A percentile compares a stretch with the other conserved stretches of the same genome.
phyloP scores from a whole-genome alignment of 2,113 vertebrate species.

The Corvus hawaiiensis region DNA sequence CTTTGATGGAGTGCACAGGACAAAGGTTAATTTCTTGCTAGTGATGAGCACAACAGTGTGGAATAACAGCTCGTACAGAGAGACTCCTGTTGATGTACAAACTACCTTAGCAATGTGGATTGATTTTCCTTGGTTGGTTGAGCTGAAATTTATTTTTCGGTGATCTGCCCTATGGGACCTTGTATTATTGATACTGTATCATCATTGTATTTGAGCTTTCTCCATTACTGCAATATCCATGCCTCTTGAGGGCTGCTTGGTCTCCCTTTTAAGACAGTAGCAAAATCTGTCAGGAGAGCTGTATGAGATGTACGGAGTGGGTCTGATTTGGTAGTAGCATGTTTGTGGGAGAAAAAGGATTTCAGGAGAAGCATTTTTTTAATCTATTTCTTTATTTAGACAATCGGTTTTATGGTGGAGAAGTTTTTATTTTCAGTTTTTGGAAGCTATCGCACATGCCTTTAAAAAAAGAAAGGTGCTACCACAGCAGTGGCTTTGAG shows the following conservation, averaged over 20 bases:
- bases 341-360: neutral
- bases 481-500: neutral
- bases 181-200: neutral
- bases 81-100: neutral
- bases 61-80: neutral
- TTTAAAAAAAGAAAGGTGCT: neutral
- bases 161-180: neutral
- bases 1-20: neutral
- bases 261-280: neutral
- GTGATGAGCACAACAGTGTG: neutral
- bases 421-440: neutral
- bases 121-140: neutral
- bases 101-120: neutral
- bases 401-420: neutral
- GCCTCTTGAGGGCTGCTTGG: neutral
- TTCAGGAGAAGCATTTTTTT: neutral
- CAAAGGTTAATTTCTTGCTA: neutral
- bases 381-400: neutral
- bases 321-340: neutral
- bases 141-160: slow-evolving; percentile 6
- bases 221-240: neutral
- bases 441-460: accelerated
- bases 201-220: neutral
- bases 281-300: neutral
- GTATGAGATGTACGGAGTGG: neutral